Evolutionary conservation across 2,797 vertebrate genomes (phyloP).

Genomic region (Glossophaga mutica): DNA sequence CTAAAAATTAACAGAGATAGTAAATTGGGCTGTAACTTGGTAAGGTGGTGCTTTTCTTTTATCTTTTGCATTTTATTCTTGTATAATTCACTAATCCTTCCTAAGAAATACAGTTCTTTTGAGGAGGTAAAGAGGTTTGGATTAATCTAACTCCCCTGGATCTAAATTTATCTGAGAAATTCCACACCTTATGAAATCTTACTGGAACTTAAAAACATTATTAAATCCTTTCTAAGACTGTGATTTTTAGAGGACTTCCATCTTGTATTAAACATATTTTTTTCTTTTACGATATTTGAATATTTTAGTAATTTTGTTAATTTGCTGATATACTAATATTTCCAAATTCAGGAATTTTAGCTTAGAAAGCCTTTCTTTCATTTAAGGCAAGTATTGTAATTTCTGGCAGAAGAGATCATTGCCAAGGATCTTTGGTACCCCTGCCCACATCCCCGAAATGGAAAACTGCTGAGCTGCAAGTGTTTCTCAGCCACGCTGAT

Average conservation of each 20-base stretch:
- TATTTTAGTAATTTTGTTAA: slow-evolving; percentile 27
- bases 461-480: background rate
- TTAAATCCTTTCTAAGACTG: background rate
- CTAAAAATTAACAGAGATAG: slow-evolving; percentile 2
- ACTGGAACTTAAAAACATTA: background rate
- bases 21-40: slow-evolving; percentile 20
- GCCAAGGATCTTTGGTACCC: background rate
- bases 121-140: background rate
- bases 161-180: slow-evolving; percentile 49
- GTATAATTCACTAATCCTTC: background rate
- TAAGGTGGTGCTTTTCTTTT: slow-evolving; percentile 40
- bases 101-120: background rate
- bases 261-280: slow-evolving; percentile 25
- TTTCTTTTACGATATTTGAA: slow-evolving; percentile 23
- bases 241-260: background rate
- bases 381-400: background rate
- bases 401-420: slow-evolving; percentile 16
- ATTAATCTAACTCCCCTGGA: slow-evolving; percentile 12
- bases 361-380: slow-evolving; percentile 21
- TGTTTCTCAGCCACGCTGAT: background rate
- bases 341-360: slow-evolving; percentile 29
- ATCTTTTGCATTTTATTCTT: background rate
- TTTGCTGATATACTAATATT: background rate
- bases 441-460: background rate
- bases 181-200: background rate